Base-by-base conservation (phyloP, 2,797 vertebrate genomes). In the Pogonophryne albipinna region DNA sequence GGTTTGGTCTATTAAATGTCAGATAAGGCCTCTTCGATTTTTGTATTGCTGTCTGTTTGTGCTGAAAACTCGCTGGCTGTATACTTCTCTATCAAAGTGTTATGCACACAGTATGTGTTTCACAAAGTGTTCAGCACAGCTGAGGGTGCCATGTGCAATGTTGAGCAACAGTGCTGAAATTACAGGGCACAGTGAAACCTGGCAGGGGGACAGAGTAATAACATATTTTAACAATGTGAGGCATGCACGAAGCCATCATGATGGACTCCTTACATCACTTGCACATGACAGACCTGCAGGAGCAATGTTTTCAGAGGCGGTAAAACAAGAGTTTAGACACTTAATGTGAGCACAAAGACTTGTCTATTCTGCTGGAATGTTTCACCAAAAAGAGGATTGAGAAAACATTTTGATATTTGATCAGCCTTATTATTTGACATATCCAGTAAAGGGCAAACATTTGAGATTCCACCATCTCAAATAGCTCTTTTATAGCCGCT, bases 161-260 rank as follows among this genome's bases (percentile, higher is more conserved):
- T 79, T 90, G 86, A 84, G 70, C 80, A 86, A 92, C 74, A 56
- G 19, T 0, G 12, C 44, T 17, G 66, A 89, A 89, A 92, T 92
- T 85, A 89, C 87, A 91, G 86, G 84, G 83, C 55, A 12, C 34
- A 10, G 38, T n/a, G 76, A 70, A 77, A 56, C n/a, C 62, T 27
- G 69, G 58, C 44, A 58, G 63, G 17, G 27, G 61, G 20, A 56
- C 49, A 4, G 31, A 61, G 57, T 68, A 80, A 89, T 71, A 81
- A 85, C 85, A 85, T 56, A 72, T 84, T 66, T 73, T 11, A 86
- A 84, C 83, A 80, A 87, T 70, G 77, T 56, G 45, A 83, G 84
- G 87, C 85, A 89, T 81, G 82, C 71, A 76, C 75, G 66, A 83
- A 57, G 65, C 71, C 23, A 49, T 71, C 78, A 70, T 16, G 60